Evolutionary conservation across 2,888 invertebrate species (phyloP), one percentile per base, ranked within the genome.

Genomic region (Hedychridium roseum): DNA sequence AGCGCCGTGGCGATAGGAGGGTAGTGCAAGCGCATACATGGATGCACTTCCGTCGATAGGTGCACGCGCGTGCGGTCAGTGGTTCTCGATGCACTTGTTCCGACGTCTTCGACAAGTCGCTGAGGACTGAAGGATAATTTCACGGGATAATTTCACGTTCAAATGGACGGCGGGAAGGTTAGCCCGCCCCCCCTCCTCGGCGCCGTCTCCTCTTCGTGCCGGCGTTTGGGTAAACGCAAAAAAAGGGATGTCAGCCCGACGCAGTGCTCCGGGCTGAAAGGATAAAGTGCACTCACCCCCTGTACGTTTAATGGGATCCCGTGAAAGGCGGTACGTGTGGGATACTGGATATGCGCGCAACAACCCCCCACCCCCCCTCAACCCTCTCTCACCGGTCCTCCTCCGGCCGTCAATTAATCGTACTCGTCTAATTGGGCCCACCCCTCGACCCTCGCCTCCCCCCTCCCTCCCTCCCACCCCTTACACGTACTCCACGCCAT

Each of bases 391-490:
- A n/a, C n/a, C n/a, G n/a, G n/a, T n/a, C n/a, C n/a, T n/a, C n/a
- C n/a, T n/a, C n/a, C n/a, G n/a, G n/a, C n/a, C 46, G 46, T 40
- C 46, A 20, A 46, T 44, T 44, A 44, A 44, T 44, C 38, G 44
- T 44, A 44, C 44, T 38, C 38, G 38, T 28, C 44, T 44, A 44
- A 44, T 44, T 44, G 44, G 44, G 23, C 32, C 32, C 21, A 40
- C 38, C 38, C 27, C 27, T 18, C 39, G 5, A 2, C 28, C 28
- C 7, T 11, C 39, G 14, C 17, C 37, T 26, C 26, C 15, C 16
- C 42, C 17, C 16, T 43, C 35, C 14, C 17, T 14, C 40, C 17
- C 2, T 17, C 9, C 31, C 20, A 7, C 38, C 38, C 11, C 38
- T 23, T 30, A 4, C 9, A 26, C 35, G 11, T 27, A 9, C 38